A percentile compares a stretch with the other conserved stretches of the same genome.
phyloP scores from a whole-genome alignment of 2,113 vertebrate species.

The Tragelaphus scriptus region DNA sequence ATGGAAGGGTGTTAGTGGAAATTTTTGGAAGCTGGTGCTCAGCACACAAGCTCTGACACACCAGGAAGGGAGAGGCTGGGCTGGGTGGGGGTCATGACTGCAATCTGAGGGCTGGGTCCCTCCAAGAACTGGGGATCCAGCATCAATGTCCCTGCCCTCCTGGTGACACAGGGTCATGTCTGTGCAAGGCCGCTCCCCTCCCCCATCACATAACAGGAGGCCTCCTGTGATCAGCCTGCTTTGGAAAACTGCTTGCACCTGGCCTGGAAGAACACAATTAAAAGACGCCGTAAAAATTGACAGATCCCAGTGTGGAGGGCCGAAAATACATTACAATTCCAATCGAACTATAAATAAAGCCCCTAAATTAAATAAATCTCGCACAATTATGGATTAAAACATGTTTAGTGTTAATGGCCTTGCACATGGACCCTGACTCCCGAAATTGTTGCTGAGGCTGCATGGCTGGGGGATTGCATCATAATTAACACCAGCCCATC shows the following conservation, averaged over 20 bases:
- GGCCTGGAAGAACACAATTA: slow-evolving; percentile 81
- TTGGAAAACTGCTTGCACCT: slow-evolving; percentile 77
- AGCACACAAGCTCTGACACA: background rate
- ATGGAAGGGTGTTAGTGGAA: background rate
- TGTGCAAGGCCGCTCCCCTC: background rate
- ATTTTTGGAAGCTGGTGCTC: background rate
- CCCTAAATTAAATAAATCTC: slow-evolving; percentile 85
- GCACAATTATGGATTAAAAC: slow-evolving; percentile 86
- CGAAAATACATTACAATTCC: slow-evolving; percentile 83
- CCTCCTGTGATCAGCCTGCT: slow-evolving; percentile 53
- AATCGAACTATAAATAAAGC: slow-evolving; percentile 84
- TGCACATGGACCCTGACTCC: slow-evolving; percentile 67
- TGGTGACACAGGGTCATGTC: background rate
- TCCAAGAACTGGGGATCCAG: background rate
- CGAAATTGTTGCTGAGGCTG: slow-evolving; percentile 67
- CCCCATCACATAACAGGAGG: slow-evolving; percentile 17
- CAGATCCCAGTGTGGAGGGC: slow-evolving; percentile 69
- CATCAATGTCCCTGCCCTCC: background rate
- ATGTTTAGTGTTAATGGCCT: slow-evolving; percentile 82
- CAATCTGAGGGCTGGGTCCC: background rate
- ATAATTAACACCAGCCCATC: slow-evolving; percentile 61
- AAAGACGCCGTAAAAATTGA: slow-evolving; percentile 86
- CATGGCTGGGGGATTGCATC: slow-evolving; percentile 22
- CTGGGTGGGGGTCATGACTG: accelerated
- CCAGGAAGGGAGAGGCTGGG: background rate